phyloP scores from a whole-genome alignment of 53 echinoderm and acorn worm genomes.

The Temnopleurus reevesii region DNA sequence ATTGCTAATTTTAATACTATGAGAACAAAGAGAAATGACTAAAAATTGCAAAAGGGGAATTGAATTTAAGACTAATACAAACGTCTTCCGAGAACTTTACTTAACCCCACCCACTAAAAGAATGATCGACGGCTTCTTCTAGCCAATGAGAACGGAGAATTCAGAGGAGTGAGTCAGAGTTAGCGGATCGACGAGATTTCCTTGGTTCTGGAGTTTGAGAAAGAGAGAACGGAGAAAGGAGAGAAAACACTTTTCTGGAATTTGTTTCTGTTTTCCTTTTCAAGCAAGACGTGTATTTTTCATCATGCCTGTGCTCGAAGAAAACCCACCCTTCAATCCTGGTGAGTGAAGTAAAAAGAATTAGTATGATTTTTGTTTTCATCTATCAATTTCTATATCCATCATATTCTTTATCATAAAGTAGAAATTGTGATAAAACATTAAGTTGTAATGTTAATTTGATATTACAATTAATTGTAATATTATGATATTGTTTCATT shows the following conservation, averaged over 20 bases:
- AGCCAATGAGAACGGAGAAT: constrained; percentile 16
- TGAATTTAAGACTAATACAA: neutral
- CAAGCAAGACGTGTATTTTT: neutral
- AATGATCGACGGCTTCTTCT: neutral
- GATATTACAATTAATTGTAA: neutral
- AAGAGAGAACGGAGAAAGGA: neutral
- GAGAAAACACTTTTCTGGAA: neutral
- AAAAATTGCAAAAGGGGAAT: neutral
- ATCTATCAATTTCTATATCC: neutral
- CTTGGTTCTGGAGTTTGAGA: neutral
- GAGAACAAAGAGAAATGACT: too few relatives aligned
- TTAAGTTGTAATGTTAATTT: neutral
- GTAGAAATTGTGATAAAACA: too few relatives aligned
- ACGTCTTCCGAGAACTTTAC: neutral
- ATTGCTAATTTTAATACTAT: too few relatives aligned
- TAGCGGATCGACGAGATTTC: neutral
- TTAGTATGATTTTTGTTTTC: neutral
- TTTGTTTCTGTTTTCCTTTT: constrained; percentile 11
- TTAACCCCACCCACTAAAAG: neutral
- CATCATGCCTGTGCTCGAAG: constrained; percentile 32
- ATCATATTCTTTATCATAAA: too few relatives aligned
- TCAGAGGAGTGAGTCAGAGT: neutral
- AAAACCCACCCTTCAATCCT: constrained; percentile 30
- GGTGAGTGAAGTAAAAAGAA: neutral
- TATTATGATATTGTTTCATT: too few relatives aligned